Base-by-base conservation (phyloP, 2,888 invertebrate species). In the Mylabris sibirica region DNA sequence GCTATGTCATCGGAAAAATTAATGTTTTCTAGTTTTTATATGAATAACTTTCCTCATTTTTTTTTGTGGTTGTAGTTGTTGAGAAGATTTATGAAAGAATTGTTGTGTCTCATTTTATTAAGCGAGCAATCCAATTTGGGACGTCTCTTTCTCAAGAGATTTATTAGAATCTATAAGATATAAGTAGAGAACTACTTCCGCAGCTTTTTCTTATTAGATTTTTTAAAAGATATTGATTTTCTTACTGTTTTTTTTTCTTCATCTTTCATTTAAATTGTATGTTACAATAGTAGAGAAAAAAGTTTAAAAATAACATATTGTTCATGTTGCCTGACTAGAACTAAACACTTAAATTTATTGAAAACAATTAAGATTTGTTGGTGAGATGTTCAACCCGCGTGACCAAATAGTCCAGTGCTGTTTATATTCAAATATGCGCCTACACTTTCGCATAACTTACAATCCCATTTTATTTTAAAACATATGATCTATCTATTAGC, bases 391-490 rank as follows among this genome's bases (percentile, higher is more conserved):
- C 68, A 70, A 66, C 60, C 64, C 67, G 69, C 72, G 72, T 72
- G 70, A 70, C 72, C 70, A 70, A 72, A 70, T 67, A 70, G 67
- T 66, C 68, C 66, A 64, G 67, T 73, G 71, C 69, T 70, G 71
- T 73, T 73, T 73, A 72, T 73, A 72, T 73, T 73, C 73, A 73
- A 73, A 73, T 73, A 70, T 60, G 67, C 73, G 66, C 73, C 69
- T 71, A 69, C 73, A 65, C 67, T 64, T 63, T 67, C 49, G 59
- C 66, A 70, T 72, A 70, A 70, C 68, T 70, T 70, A 57, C 12
- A 20, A 62, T 66, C 63, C 53, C 63, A 63, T 66, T 66, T 63
- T 69, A 59, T 61, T 64, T 61, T 66, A 26, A 17, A 17, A 6
- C n/a, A 59, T 17, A 59, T 59, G 34, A 59, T 14, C 62, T 30